Evolutionary conservation across 1,140 invertebrate species (phyloP).

Genomic region (Pristionchus pacificus): DNA sequence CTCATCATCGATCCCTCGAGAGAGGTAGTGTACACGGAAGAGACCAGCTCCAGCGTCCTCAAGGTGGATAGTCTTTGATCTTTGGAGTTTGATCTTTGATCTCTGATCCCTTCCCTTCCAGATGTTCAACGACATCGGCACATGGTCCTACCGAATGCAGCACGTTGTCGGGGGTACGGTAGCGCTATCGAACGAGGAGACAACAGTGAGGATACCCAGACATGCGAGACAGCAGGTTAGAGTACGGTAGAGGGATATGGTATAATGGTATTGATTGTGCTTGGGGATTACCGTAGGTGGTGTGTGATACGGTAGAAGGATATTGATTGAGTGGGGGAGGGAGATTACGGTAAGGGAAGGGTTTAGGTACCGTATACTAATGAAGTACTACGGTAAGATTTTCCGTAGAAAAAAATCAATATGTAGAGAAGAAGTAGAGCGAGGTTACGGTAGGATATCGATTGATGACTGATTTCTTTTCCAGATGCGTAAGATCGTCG

Average conservation of each 20-base stretch:
- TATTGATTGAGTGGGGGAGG: too few species aligned
- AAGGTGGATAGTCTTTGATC: too few species aligned
- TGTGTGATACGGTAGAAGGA: too few species aligned
- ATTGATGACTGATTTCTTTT: not conserved
- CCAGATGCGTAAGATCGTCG: not conserved
- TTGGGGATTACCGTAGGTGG: too few species aligned
- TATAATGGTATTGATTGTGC: too few species aligned
- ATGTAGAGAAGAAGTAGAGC: too few species aligned
- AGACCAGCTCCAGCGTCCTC: not conserved
- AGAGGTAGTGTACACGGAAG: not conserved
- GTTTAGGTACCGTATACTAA: too few species aligned
- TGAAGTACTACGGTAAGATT: too few species aligned
- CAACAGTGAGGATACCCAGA: not conserved
- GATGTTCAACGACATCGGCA: not conserved
- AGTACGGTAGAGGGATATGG: not conserved
- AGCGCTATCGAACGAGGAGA: not conserved
- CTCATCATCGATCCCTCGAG: not conserved
- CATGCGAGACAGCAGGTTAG: not conserved
- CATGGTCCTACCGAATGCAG: not conserved
- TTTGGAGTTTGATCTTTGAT: too few species aligned
- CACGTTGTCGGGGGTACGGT: not conserved
- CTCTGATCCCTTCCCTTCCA: too few species aligned
- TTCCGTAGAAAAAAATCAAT: too few species aligned
- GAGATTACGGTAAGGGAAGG: too few species aligned
- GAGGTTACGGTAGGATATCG: not conserved